Evolutionary conservation across 2,113 vertebrate species (phyloP), one percentile per base, ranked within the genome.

Genomic region (Corythaixoides concolor): DNA sequence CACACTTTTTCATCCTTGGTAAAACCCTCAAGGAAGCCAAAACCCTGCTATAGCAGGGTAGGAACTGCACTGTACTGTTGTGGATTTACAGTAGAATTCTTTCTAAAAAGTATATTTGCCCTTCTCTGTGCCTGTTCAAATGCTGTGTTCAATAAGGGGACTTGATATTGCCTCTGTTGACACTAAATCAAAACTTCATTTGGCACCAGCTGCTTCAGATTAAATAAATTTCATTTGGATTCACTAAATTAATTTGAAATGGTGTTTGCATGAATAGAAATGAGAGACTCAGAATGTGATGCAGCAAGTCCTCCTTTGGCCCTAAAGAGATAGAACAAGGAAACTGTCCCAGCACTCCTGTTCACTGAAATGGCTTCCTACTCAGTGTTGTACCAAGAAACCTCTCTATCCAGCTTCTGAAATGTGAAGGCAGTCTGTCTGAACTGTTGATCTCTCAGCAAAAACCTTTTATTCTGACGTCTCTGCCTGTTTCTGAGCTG

Each of bases 201-300:
- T 85, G 43, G 6, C 33, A 84, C 32, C 8, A 77, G 11, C 37
- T 60, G 30, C 47, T 81, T 81, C 60, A 62, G 41, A 56, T 69
- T 68, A 91, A 84, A 85, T 70, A 81, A 49, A 93, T 62, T 81
- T 74, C 12, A 52, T 87, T 45, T 90, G 22, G 27, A 89, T 17
- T 67, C n/a, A 74, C 33, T 59, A 70, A 58, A 85, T 67, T 39
- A 91, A 53, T 74, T 74, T 81, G 37, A 53, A 85, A 81, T 74
- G 13, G 3, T 1, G 3, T 74, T 39, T 69, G 17, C 21, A 58
- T 66, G 27, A 70, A 50, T 12, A 75, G 24, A 35, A 93, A 33
- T 28, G 64, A 56, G 11, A 77, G 14, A 69, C 9, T 68, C 15
- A 7, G 24, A 72, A 47, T 60, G 22, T 56, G 41, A 67, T 32